A percentile compares a stretch with the other conserved stretches of the same genome.
Evolutionary conservation across 2,113 vertebrate species (phyloP).

Genomic region (Ochotona princeps): DNA sequence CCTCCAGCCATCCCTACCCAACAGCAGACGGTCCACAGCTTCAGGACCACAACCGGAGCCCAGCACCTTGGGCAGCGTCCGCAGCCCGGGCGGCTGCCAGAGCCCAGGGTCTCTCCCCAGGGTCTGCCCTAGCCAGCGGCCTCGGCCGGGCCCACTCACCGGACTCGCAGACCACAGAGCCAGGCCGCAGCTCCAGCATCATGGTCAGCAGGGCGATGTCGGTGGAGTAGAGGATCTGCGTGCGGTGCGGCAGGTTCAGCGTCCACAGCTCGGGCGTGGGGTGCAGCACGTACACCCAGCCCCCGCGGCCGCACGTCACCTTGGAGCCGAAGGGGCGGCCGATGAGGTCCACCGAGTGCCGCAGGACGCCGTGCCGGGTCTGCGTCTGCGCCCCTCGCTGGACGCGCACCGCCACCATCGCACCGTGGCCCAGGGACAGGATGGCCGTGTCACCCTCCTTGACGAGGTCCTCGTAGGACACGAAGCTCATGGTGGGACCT

Average conservation of each 20-base stretch:
- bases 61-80: conserved; percentile 58
- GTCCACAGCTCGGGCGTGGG: conserved; percentile 98
- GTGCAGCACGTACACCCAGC: conserved; percentile 97
- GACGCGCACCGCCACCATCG: conserved; percentile 94
- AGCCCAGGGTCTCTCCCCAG: too few relatives aligned
- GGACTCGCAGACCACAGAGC: conserved; percentile 96
- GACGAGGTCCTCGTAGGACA: conserved; percentile 92
- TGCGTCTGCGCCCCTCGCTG: conserved; percentile 94
- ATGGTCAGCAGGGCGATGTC: conserved; percentile 97
- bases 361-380: conserved; percentile 95
- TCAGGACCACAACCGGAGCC: neutral
- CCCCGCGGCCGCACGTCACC: conserved; percentile 97
- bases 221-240: conserved; percentile 97
- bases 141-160: conserved; percentile 84
- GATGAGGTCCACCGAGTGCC: conserved; percentile 95
- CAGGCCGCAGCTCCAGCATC: conserved; percentile 98
- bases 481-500: conserved; percentile 92
- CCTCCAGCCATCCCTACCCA: neutral
- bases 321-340: conserved; percentile 95
- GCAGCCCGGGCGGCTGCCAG: too few relatives aligned
- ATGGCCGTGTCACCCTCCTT: conserved; percentile 96
- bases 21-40: too few relatives aligned
- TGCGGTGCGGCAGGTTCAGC: conserved; percentile 94
- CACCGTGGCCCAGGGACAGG: conserved; percentile 93
- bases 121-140: too few relatives aligned